A percentile compares a stretch with the other conserved stretches of the same genome.
Evolutionary conservation across 2,888 invertebrate species (phyloP).

Genomic region (Leptinotarsa rubiginosa): DNA sequence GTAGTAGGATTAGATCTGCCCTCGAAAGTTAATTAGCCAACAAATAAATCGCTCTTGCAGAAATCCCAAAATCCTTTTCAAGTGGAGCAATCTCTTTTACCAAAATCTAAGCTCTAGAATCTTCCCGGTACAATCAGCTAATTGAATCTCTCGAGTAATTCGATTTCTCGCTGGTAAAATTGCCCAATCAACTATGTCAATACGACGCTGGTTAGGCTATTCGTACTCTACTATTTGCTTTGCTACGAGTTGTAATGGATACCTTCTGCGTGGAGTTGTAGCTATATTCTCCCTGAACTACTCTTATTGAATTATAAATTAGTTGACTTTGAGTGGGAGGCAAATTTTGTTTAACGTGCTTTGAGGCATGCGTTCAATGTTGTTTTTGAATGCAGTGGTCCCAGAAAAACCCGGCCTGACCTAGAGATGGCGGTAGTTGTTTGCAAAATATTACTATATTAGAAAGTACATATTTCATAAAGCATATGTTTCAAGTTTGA

Average conservation of each 20-base stretch:
- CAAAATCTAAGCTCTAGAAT: constrained; percentile 11
- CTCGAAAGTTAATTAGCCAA: background rate
- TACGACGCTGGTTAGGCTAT: constrained; percentile 16
- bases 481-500: no score
- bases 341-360: background rate
- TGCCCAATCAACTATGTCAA: constrained; percentile 38
- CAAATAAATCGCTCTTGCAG: background rate
- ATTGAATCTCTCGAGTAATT: constrained; percentile 33
- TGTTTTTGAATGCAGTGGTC: background rate
- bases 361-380: background rate
- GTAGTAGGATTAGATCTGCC: no score
- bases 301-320: background rate
- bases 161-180: constrained; percentile 29
- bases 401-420: no score
- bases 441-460: no score
- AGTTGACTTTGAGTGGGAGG: background rate
- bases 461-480: no score
- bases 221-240: constrained; percentile 27
- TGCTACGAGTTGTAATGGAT: constrained; percentile 27
- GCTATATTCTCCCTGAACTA: background rate
- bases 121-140: constrained; percentile 35
- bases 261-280: background rate
- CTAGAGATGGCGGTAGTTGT: no score
- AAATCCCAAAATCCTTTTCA: background rate
- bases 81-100: background rate